Evolutionary conservation across 1,140 invertebrate genomes (phyloP).

Genomic region (Panagrolaimus sp.): DNA sequence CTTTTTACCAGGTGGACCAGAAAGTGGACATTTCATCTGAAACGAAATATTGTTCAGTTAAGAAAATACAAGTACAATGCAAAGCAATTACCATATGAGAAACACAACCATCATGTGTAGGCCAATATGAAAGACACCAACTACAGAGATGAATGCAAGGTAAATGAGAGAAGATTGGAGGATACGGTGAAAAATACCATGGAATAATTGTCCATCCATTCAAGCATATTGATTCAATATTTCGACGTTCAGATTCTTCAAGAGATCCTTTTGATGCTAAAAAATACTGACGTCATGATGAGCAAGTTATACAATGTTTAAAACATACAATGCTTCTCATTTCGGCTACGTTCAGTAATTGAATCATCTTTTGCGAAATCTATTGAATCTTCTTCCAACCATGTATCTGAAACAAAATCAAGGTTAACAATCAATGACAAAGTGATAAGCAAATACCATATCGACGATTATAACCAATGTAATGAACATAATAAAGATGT

Average conservation of each 20-base stretch:
- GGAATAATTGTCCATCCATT: slow-evolving; percentile 49
- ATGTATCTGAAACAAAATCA: too few species aligned
- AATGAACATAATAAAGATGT: too few species aligned
- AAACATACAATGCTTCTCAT: too few species aligned
- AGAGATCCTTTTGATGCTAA: too few species aligned
- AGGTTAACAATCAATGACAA: too few species aligned
- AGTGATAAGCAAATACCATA: too few species aligned
- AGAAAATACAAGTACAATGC: slow-evolving; percentile 2
- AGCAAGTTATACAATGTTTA: too few species aligned
- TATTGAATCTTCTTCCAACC: too few species aligned
- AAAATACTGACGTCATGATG: too few species aligned
- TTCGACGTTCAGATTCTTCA: slow-evolving; percentile 47
- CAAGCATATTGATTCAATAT: slow-evolving; percentile 43
- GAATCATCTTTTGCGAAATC: too few species aligned
- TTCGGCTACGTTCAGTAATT: too few species aligned
- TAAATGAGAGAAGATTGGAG: slow-evolving; percentile 72
- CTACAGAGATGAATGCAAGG: slow-evolving; percentile 96
- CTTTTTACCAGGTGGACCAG: slow-evolving; percentile 96
- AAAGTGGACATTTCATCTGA: slow-evolving; percentile 77
- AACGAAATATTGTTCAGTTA: slow-evolving; percentile 1
- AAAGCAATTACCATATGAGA: neutral
- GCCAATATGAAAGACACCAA: slow-evolving; percentile 90
- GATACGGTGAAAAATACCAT: slow-evolving; percentile 59
- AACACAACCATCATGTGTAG: slow-evolving; percentile 72
- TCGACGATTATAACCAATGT: too few species aligned